phyloP scores from a whole-genome alignment of 1,140 invertebrate species.

The Lordiphosa collinella region DNA sequence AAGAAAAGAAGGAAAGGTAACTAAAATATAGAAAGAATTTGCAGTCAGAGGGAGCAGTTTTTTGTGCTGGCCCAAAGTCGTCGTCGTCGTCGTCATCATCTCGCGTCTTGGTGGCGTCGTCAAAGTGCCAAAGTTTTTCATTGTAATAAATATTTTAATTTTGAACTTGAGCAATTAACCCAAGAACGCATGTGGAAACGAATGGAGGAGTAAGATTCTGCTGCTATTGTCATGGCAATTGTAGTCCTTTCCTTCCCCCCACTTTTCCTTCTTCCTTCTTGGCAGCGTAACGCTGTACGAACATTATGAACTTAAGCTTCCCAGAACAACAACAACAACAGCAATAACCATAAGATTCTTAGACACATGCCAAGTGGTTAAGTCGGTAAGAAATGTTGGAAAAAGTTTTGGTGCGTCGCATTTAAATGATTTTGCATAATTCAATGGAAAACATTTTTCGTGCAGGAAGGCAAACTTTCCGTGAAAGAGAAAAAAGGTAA shows the following conservation, averaged over 20 bases:
- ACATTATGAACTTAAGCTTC: conserved; percentile 72
- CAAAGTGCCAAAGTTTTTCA: conserved; percentile 75
- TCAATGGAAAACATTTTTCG: conserved; percentile 41
- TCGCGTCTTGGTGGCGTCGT: conserved; percentile 41
- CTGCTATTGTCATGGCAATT: conserved; percentile 48
- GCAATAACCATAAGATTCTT: conserved; percentile 62
- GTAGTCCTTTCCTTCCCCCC: conserved; percentile 14
- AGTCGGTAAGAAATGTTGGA: conserved; percentile 46
- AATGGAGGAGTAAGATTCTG: background rate
- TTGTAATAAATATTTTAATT: conserved; percentile 78
- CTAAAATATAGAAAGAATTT: too few species aligned
- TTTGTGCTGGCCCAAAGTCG: too few species aligned
- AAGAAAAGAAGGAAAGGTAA: too few species aligned
- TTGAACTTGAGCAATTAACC: conserved; percentile 77
- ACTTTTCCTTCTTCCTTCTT: too few species aligned
- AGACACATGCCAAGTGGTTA: conserved; percentile 70
- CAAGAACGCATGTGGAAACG: conserved; percentile 63
- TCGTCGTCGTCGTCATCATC: too few species aligned
- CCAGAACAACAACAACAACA: conserved; percentile 25
- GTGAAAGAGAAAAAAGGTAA: conserved; percentile 11
- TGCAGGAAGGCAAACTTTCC: conserved; percentile 31
- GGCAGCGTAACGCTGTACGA: conserved; percentile 20
- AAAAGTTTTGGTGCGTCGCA: conserved; percentile 62
- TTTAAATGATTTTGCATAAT: conserved; percentile 77
- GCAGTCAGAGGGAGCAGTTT: too few species aligned